Conservation (phyloP, 2,113 vertebrate species). For the Dasyurus viverrinus region DNA sequence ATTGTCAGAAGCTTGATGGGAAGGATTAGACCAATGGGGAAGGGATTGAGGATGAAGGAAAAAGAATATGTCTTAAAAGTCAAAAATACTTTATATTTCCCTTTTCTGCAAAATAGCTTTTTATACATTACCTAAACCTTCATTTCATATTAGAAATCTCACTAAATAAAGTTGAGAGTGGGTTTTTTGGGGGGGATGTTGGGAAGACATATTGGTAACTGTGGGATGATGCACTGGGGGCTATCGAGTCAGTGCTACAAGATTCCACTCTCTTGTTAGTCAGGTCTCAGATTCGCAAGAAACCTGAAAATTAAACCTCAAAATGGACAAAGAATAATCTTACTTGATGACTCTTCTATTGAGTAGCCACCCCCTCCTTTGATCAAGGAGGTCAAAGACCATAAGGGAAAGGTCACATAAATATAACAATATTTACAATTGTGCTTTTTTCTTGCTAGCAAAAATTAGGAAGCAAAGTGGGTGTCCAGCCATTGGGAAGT, state of each 20-base stretch:
- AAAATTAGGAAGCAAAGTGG: not conserved
- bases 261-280: not conserved
- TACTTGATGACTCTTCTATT: not conserved
- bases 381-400: not conserved
- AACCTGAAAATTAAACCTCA: not conserved
- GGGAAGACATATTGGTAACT: not conserved
- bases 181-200: not conserved
- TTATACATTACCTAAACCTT: not conserved
- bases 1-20: constrained; percentile 35
- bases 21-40: not conserved
- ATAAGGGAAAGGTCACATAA: not conserved
- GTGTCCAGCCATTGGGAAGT: not conserved
- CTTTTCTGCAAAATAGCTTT: not conserved
- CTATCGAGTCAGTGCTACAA: not conserved
- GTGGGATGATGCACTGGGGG: not conserved
- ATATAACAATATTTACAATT: not conserved
- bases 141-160: not conserved
- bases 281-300: not conserved
- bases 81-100: not conserved
- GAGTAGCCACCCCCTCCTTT: not conserved
- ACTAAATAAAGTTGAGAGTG: not conserved
- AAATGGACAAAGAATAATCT: not conserved
- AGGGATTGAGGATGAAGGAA: too few relatives aligned
- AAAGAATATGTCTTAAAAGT: not conserved
- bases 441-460: not conserved